Base-by-base conservation (phyloP, 2,113 vertebrate genomes). In the Zapornia atra region DNA sequence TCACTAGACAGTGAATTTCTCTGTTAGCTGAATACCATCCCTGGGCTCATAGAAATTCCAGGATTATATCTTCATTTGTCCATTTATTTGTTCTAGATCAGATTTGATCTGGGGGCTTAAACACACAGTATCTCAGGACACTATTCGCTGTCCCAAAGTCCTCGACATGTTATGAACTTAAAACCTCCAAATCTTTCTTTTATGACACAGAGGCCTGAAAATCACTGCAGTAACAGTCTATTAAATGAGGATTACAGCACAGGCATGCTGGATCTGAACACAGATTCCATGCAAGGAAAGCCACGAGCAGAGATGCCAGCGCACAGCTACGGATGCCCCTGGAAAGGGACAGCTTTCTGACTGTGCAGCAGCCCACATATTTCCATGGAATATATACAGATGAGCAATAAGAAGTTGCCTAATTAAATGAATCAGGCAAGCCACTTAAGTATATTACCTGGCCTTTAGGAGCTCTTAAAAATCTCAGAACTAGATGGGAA, bases 1-100 rank as follows among this genome's bases (percentile, higher is more conserved):
- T 86, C 60, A 9, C 73, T 26, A 86, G 59, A 46, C 60, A 65
- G 59, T 21, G 44, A 69, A 71, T 69, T 69, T 63, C 73, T 94
- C 78, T 73, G 81, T 89, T 72, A 87, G 73, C 51, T 77, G 33
- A 80, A 75, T 6, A n/a, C 42, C 40, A 26, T 44, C 76, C 44
- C 82, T 66, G 24, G 51, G 78, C 82, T 84, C 78, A 50, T 3
- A 65, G 54, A 92, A 76, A 87, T 87, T 82, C 64, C 79, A 50
- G 64, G 86, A 94, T 94, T 95, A 87, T 50, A 59, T 50, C 82
- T 92, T 78, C 91, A 90, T 86, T 87, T 81, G 88, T 63, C 82
- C 73, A 51, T 77, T 90, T 87, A 76, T 94, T 87, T 89, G 64
- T 82, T 92, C 60, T 68, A 59, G 73, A 92, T 92, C 44, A 54